A percentile compares a stretch with the other conserved stretches of the same genome.
Evolutionary conservation across 37 sponge, comb jelly and placozoan species (phyloP).

Genomic region (Ephydatia muelleri): DNA sequence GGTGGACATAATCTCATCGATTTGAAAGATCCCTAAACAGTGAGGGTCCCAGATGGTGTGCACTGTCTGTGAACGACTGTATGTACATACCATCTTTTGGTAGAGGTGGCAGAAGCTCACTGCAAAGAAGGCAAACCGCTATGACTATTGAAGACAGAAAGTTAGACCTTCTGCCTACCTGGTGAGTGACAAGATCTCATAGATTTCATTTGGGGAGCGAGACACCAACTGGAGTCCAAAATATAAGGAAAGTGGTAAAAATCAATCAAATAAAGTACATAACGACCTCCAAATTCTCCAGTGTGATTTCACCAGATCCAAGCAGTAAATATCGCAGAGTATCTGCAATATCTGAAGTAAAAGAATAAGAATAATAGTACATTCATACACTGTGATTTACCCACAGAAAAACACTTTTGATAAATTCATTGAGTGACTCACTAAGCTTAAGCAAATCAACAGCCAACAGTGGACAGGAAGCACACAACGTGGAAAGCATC

Average conservation of each 20-base stretch:
- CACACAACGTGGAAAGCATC: constrained; percentile 80
- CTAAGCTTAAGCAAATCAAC: constrained; percentile 87
- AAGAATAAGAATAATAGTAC: too few species aligned
- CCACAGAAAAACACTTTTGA: too few species aligned
- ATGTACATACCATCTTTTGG: constrained; percentile 68
- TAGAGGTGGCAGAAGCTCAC: constrained; percentile 78
- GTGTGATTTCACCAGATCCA: constrained; percentile 66
- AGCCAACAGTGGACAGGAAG: constrained; percentile 71
- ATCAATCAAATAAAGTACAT: not conserved
- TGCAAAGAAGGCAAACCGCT: constrained; percentile 21
- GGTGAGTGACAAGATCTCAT: constrained; percentile 69
- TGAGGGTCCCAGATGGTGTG: too few species aligned
- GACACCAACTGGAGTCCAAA: constrained; percentile 37
- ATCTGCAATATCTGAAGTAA: constrained; percentile 87
- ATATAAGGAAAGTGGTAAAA: too few species aligned
- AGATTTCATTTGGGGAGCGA: constrained; percentile 76
- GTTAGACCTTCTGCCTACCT: constrained; percentile 24
- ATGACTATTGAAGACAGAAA: not conserved
- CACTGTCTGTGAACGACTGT: too few species aligned
- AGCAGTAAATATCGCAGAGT: constrained; percentile 73
- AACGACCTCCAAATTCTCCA: constrained; percentile 72
- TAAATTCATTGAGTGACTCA: constrained; percentile 29
- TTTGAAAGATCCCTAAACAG: constrained; percentile 63
- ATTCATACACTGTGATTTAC: too few species aligned
- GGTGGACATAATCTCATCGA: constrained; percentile 35